Conservation (phyloP, 2,797 vertebrate species). For the Myotis pilosus region DNA sequence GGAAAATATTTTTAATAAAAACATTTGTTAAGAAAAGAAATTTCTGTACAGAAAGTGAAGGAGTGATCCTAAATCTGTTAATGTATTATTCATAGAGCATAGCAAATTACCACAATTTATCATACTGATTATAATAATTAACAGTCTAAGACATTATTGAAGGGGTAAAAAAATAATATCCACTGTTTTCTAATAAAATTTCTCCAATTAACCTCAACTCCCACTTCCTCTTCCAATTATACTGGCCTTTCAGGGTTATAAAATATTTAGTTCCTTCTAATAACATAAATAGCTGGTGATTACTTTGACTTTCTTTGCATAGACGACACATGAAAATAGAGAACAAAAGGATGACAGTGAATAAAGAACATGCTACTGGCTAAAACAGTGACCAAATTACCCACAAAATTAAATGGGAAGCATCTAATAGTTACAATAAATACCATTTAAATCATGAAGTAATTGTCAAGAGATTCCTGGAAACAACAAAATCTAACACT, state of each 20-base stretch:
- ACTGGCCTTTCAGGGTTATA: background rate
- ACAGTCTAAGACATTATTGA: background rate
- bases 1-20: slow-evolving; percentile 45
- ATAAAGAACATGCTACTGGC: background rate
- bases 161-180: background rate
- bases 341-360: background rate
- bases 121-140: background rate
- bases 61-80: background rate
- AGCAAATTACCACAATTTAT: background rate
- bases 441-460: background rate
- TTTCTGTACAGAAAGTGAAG: background rate
- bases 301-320: slow-evolving; percentile 14
- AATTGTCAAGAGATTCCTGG: slow-evolving; percentile 25
- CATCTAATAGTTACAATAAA: background rate
- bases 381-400: background rate
- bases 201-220: background rate
- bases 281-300: background rate
- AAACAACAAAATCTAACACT: background rate
- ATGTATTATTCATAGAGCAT: background rate
- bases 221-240: background rate
- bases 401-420: background rate
- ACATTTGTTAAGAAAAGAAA: background rate
- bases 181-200: slow-evolving; percentile 11
- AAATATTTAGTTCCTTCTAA: slow-evolving; percentile 32
- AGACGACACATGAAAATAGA: background rate